Percentiles rank a stretch among this genome's conserved stretches.
Conservation (phyloP, 2,113 vertebrate genomes). For the Bungarus multicinctus region DNA sequence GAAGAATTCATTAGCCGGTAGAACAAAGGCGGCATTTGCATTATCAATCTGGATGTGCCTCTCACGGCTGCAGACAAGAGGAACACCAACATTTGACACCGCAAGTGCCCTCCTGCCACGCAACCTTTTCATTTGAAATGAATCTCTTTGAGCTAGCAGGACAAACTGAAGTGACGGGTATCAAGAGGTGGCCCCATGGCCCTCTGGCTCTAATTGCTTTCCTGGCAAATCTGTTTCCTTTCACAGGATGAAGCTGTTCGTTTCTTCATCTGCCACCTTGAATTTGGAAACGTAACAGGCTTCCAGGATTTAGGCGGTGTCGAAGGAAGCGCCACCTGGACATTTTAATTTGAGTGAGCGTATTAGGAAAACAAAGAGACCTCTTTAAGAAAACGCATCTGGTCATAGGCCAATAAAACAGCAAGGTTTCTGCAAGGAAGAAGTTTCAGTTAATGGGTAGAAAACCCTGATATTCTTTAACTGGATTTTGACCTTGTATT, state of each 20-base stretch:
- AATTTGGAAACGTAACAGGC: background rate
- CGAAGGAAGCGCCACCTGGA: background rate
- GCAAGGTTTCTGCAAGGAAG: background rate
- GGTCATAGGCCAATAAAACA: background rate
- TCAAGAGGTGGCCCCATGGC: background rate
- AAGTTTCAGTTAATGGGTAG: background rate
- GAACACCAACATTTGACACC: background rate
- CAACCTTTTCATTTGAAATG: slow-evolving; percentile 8
- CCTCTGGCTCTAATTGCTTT: background rate
- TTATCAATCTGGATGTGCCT: slow-evolving; percentile 3
- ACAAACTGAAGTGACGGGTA: background rate
- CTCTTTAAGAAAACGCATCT: background rate
- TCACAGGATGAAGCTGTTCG: background rate
- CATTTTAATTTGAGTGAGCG: background rate
- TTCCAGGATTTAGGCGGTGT: background rate
- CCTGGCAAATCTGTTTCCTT: accelerated
- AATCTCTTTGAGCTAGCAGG: background rate
- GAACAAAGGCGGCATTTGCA: slow-evolving; percentile 18
- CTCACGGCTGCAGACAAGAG: background rate
- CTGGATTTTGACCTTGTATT: background rate
- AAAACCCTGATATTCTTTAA: background rate
- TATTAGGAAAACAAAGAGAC: background rate
- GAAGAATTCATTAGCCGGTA: background rate
- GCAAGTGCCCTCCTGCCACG: background rate
- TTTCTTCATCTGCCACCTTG: slow-evolving; percentile 14